Evolutionary conservation across 2,888 invertebrate genomes (phyloP).

Genomic region (Pediacus dermestoides): DNA sequence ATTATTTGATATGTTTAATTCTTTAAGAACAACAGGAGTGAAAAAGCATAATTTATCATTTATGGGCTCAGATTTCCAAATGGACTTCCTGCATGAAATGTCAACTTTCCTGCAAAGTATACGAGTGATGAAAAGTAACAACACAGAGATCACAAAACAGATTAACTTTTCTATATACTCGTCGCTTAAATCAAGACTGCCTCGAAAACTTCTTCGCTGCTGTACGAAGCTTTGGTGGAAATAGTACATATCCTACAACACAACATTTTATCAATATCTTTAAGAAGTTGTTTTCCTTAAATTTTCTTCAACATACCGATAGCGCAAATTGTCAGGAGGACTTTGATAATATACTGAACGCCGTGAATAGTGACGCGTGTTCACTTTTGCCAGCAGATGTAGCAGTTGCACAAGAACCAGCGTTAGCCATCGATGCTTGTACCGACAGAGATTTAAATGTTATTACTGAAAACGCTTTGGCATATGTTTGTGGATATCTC

Average conservation of each 20-base stretch:
- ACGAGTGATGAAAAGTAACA: slow-evolving; percentile 8
- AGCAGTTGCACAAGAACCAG: no score
- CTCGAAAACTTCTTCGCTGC: slow-evolving; percentile 22
- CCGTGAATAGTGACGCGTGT: neutral
- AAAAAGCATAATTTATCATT: slow-evolving; percentile 13
- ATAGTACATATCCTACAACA: slow-evolving; percentile 19
- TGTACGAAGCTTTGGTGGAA: slow-evolving; percentile 19
- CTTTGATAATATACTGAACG: slow-evolving; percentile 1
- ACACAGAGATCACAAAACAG: slow-evolving; percentile 10
- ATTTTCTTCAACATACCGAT: slow-evolving; percentile 11
- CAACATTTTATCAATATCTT: slow-evolving; percentile 18
- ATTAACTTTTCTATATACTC: slow-evolving; percentile 12
- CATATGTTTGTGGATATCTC: slow-evolving; percentile 18
- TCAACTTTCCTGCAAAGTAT: slow-evolving; percentile 11
- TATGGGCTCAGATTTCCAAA: slow-evolving; percentile 14
- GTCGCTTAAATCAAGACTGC: slow-evolving; percentile 20
- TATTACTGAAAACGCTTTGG: slow-evolving; percentile 18
- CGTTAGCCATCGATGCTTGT: no score
- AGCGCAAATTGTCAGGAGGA: slow-evolving; percentile 4
- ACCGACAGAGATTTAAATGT: no score
- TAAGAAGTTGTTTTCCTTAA: slow-evolving; percentile 17
- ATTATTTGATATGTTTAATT: slow-evolving; percentile 22
- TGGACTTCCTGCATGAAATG: slow-evolving; percentile 13
- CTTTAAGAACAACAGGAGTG: slow-evolving; percentile 1
- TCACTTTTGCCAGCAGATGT: no score